Evolutionary conservation across 1,140 invertebrate genomes (phyloP).

Genomic region (Heliconius himera): DNA sequence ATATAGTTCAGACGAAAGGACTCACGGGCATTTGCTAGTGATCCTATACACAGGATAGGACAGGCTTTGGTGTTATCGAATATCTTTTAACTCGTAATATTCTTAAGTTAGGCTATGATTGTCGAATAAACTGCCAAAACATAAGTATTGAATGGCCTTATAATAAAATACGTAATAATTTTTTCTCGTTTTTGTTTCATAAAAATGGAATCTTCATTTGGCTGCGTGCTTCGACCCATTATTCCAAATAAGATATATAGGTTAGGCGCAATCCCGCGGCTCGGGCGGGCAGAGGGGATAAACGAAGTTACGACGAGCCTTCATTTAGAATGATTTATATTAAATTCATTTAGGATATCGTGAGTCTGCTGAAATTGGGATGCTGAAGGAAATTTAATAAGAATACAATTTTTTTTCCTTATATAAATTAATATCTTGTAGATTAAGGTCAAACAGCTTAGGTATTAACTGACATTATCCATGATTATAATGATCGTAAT

Average conservation of each 20-base stretch:
- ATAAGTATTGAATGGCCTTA: background rate
- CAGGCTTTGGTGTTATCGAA: background rate
- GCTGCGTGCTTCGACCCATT: constrained; percentile 31
- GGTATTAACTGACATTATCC: background rate
- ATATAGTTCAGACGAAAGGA: no score
- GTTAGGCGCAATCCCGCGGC: constrained; percentile 24
- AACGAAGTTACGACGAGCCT: background rate
- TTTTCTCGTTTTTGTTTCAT: constrained; percentile 23
- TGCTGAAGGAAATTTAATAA: background rate
- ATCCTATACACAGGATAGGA: no score
- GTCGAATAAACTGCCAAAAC: background rate
- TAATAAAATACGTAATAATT: background rate
- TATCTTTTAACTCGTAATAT: background rate
- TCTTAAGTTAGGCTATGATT: background rate
- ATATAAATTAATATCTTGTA: background rate
- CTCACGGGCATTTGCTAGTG: no score
- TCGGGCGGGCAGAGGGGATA: constrained; percentile 23
- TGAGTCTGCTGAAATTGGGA: background rate
- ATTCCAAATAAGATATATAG: constrained; percentile 31
- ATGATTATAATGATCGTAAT: background rate
- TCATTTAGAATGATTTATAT: constrained; percentile 12
- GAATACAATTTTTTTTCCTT: background rate
- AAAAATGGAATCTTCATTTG: constrained; percentile 22
- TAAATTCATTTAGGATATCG: constrained; percentile 7
- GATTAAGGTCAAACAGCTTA: background rate